Evolutionary conservation across 2,888 invertebrate genomes (phyloP), one percentile per base, ranked within the genome.

Genomic region (Ectobius pallidus): DNA sequence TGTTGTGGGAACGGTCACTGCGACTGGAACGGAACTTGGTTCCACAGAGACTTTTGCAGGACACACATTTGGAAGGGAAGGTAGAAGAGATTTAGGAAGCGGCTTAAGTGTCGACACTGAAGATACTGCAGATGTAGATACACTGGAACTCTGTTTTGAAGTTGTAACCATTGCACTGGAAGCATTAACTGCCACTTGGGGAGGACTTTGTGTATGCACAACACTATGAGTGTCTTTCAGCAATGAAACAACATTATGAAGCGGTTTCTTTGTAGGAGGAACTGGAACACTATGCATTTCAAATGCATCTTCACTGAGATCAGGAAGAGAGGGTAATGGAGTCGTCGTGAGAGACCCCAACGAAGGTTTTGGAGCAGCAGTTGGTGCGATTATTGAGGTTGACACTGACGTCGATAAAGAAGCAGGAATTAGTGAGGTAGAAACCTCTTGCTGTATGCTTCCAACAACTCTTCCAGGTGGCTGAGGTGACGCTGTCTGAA

Each of bases 401-500:
- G 55, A 25, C 55, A 55, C 30, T 1, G 58, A 30, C 6, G 32
- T 58, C 4, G 58, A 30, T 4, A 58, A 16, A 58, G 58, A 58
- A 30, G 58, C n/a, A 0, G 58, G 58, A 4, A 58, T 16, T n/a
- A 30, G 32, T n/a, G 58, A 58, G n/a, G 58, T 14, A 30, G 58
- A 30, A 16, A 58, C 32, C 1, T 58, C 58, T 30, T 30, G 18
- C 30, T 30, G 58, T 4, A 58, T 30, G n/a, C 58, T 58, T 27
- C 58, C 58, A 58, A 27, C 58, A 30, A 58, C 58, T n/a, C 58
- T 22, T 4, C 58, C 58, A 32, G 30, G 58, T 30, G 58, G 58
- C 25, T 16, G 32, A 11, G 58, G 30, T 18, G 58, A 58, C 30
- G 30, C 14, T 9, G 30, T 25, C 30, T 58, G 58, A 30, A n/a